phyloP scores from a whole-genome alignment of 1,140 invertebrate species.

The Phortica variegata region DNA sequence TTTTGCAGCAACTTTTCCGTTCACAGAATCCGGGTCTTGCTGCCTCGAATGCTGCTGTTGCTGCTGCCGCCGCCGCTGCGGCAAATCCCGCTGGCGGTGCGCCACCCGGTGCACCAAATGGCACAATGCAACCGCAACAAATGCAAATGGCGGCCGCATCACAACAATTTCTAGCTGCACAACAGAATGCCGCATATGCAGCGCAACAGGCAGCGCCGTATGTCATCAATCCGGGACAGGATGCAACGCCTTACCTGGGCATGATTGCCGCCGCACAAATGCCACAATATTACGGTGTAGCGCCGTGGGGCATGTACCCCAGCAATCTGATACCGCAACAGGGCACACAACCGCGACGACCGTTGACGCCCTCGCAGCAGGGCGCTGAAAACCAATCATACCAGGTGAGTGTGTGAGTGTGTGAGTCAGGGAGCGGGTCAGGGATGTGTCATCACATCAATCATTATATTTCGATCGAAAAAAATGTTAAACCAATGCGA shows the following conservation, averaged over 20 bases:
- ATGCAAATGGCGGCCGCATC: conserved; percentile 66
- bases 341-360: conserved; percentile 69
- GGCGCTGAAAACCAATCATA: conserved; percentile 63
- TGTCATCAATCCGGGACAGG: conserved; percentile 77
- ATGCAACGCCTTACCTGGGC: conserved; percentile 61
- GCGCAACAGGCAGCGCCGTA: conserved; percentile 77
- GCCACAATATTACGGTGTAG: conserved; percentile 78
- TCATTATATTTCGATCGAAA: neutral
- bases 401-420: conserved; percentile 53
- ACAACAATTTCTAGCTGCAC: conserved; percentile 59
- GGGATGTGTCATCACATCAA: neutral
- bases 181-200: conserved; percentile 57
- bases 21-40: conserved; percentile 70
- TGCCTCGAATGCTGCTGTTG: conserved; percentile 66
- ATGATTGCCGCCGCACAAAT: conserved; percentile 69
- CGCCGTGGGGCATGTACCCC: conserved; percentile 81
- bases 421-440: neutral
- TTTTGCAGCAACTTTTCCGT: conserved; percentile 81
- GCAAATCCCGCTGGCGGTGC: conserved; percentile 70
- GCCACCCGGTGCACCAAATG: conserved; percentile 67
- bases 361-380: conserved; percentile 72
- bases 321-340: conserved; percentile 74
- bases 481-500: conserved; percentile 9
- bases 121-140: conserved; percentile 44
- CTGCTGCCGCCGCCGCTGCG: conserved; percentile 63